Evolutionary conservation across 1,140 invertebrate genomes (phyloP).

Genomic region (Camponotus pennsylvanicus): DNA sequence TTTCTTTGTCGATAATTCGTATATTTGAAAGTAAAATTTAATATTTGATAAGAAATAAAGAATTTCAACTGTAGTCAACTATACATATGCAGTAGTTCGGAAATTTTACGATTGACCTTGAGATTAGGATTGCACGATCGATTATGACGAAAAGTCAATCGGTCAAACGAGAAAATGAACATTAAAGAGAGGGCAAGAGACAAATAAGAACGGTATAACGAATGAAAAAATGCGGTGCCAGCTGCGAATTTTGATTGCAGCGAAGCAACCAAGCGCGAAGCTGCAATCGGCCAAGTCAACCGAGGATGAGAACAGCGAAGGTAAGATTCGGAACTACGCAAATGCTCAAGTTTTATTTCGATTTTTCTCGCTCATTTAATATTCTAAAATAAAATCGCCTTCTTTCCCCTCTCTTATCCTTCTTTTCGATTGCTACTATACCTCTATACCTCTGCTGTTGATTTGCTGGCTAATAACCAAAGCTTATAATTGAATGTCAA

Average conservation of each 20-base stretch:
- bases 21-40: neutral
- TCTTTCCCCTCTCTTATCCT: neutral
- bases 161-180: neutral
- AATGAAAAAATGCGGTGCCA: slow-evolving; percentile 78
- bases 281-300: slow-evolving; percentile 86
- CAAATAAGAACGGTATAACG: slow-evolving; percentile 2
- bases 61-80: neutral
- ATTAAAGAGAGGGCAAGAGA: neutral
- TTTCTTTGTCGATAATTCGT: neutral
- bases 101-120: neutral
- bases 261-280: slow-evolving; percentile 85
- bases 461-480: slow-evolving; percentile 34
- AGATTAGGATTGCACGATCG: neutral
- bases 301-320: slow-evolving; percentile 86
- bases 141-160: slow-evolving; percentile 2
- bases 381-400: neutral
- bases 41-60: neutral
- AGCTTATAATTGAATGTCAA: slow-evolving; percentile 42
- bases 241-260: slow-evolving; percentile 86
- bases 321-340: slow-evolving; percentile 82
- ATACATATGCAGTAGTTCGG: neutral
- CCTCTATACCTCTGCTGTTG: slow-evolving; percentile 13
- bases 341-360: slow-evolving; percentile 66
- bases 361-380: slow-evolving; percentile 66
- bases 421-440: slow-evolving; percentile 12